phyloP scores from a whole-genome alignment of 2,113 vertebrate genomes.

The Pandion haliaetus region DNA sequence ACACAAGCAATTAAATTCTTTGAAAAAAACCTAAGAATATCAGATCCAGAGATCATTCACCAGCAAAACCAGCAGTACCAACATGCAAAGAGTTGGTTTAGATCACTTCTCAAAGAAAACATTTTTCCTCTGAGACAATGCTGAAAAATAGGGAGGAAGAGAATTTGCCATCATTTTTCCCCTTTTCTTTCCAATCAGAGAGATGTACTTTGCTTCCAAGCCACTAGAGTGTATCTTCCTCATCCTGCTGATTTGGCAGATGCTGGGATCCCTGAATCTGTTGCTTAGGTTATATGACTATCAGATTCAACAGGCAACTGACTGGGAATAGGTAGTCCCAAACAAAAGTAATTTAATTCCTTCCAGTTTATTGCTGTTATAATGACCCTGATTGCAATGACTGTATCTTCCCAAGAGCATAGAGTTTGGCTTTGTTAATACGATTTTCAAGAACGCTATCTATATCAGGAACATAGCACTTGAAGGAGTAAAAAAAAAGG shows the following conservation, averaged over 20 bases:
- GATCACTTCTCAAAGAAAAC: neutral
- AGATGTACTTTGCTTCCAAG: neutral
- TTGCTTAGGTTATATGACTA: neutral
- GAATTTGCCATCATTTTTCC: neutral
- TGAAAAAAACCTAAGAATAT: neutral
- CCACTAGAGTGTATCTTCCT: neutral
- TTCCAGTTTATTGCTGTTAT: neutral
- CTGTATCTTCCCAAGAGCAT: neutral
- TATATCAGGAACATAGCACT: neutral
- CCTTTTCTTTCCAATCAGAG: neutral
- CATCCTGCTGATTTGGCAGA: neutral
- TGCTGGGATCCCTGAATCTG: neutral
- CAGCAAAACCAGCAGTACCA: neutral
- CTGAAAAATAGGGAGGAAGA: neutral
- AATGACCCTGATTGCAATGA: neutral
- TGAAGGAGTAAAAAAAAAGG: neutral
- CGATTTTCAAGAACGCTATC: neutral
- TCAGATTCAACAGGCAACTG: neutral
- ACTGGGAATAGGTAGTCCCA: neutral
- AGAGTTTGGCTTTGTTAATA: neutral
- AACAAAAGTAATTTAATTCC: slow-evolving; percentile 11
- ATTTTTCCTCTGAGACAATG: neutral
- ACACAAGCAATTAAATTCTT: neutral
- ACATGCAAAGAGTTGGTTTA: neutral
- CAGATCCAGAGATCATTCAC: neutral